Evolutionary conservation across 2,888 invertebrate species (phyloP).

Genomic region (Glaucopsyche alexis): DNA sequence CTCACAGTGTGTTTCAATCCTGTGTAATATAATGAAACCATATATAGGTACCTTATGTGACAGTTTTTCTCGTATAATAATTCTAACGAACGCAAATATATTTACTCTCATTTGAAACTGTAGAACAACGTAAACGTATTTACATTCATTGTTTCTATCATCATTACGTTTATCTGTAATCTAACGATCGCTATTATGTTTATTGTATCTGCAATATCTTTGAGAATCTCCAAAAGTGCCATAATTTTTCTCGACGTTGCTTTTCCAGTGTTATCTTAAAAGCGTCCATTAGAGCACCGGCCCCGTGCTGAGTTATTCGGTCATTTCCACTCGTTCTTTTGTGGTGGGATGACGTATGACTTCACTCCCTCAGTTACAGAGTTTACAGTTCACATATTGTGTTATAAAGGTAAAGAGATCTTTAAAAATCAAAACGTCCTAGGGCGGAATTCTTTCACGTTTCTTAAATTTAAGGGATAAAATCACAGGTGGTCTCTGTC

Average conservation of each 20-base stretch:
- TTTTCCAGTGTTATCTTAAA: slow-evolving; percentile 21
- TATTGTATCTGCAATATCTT: slow-evolving; percentile 18
- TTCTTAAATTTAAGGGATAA: too few relatives aligned
- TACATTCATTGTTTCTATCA: not conserved
- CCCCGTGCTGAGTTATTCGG: slow-evolving; percentile 21
- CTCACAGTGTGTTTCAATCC: too few relatives aligned
- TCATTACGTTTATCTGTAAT: slow-evolving; percentile 20
- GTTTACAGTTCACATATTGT: not conserved
- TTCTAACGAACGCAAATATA: too few relatives aligned
- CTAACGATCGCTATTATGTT: slow-evolving; percentile 21
- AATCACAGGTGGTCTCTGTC: too few relatives aligned
- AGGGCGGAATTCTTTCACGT: too few relatives aligned
- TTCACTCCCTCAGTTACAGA: too few relatives aligned
- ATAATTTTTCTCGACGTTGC: slow-evolving; percentile 17
- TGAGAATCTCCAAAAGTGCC: slow-evolving; percentile 23
- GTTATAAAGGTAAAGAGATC: not conserved
- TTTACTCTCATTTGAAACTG: not conserved
- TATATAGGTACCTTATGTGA: too few relatives aligned
- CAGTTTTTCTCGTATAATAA: too few relatives aligned
- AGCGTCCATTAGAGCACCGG: slow-evolving; percentile 17
- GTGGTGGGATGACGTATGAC: slow-evolving; percentile 22
- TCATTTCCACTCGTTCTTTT: slow-evolving; percentile 19
- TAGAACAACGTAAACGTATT: not conserved
- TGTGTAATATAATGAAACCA: too few relatives aligned
- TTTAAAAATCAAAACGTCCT: not conserved